Base-by-base conservation (phyloP, 2,888 invertebrate species). In the Odontocolon sp. region DNA sequence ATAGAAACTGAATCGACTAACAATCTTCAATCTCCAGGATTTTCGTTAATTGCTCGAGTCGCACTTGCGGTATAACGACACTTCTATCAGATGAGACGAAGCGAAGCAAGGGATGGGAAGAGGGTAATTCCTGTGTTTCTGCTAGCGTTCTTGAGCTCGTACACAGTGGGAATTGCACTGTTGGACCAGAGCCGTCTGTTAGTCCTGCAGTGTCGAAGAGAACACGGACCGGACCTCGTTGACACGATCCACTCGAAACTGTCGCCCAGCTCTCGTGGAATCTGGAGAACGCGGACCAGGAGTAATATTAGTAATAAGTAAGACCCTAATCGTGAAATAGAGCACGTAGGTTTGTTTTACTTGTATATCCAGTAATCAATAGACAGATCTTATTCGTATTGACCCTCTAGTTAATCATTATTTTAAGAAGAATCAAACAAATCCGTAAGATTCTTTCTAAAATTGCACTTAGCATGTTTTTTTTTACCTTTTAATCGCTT, bases 211-310 rank as follows among this genome's bases (percentile, higher is more conserved):
- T 71, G 68, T 36, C 36, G 50, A 57, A 45, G 50, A 31, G 50
- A 77, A 77, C 71, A 71, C 47, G 64, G 40, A 11, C 42, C 42
- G 71, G 72, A 72, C 77, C 77, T 77, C 77, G 72, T 77, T 77
- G 77, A 77, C 77, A 77, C 77, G 77, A 77, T 45, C 72, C 67
- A 77, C 77, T 77, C 42, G 57, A 77, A 50, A 50, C 47, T 71
- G 70, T 76, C 66, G 42, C 45, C 42, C 56, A 40, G 47, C 21
- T 26, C n/a, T 23, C 3, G 18, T n/a, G n/a, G 6, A 38, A 47
- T 31, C 4, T 21, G 26, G 28, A 16, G 8, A 18, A 3, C 11
- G 11, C 45, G 8, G 42, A 38, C 26, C 56, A 56, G 9, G 14
- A 38, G 26, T 6, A 31, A 31, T 6, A 8, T 5, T 11, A 11